Percentiles rank a stretch among this genome's conserved stretches.
Conservation (phyloP, 1,140 invertebrate species). For the Zaprionus nigranus region DNA sequence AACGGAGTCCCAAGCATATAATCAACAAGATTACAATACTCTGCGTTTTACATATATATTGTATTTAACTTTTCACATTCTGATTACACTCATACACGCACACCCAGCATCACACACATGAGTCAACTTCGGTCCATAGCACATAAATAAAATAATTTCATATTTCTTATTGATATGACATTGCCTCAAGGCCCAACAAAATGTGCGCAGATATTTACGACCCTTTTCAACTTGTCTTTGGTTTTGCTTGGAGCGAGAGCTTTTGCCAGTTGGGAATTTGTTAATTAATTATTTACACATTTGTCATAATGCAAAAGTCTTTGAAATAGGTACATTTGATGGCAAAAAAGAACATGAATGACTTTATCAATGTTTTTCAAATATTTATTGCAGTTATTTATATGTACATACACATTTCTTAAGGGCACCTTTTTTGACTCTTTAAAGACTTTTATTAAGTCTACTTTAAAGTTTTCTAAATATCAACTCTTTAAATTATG, state of each 20-base stretch:
- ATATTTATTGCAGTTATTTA: background rate
- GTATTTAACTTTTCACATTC: background rate
- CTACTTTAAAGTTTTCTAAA: too few relatives aligned
- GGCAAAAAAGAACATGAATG: background rate
- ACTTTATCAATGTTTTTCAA: background rate
- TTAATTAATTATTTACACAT: constrained; percentile 7
- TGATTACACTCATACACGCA: background rate
- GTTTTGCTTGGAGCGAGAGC: background rate
- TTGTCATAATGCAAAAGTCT: background rate
- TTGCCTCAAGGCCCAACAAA: background rate
- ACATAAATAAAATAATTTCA: constrained; percentile 18
- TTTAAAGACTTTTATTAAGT: too few relatives aligned
- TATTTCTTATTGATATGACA: constrained; percentile 6
- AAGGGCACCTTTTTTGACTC: background rate
- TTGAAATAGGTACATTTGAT: background rate
- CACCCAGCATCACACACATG: background rate
- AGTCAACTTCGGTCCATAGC: background rate
- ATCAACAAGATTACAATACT: background rate
- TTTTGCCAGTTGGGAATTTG: constrained; percentile 4
- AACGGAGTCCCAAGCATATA: background rate
- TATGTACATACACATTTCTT: background rate
- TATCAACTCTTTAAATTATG: too few relatives aligned
- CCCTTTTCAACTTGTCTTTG: constrained; percentile 19
- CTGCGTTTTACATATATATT: background rate
- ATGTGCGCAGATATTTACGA: constrained; percentile 15